A percentile compares a stretch with the other conserved stretches of the same genome.
These are phyloP conservation scores for Pipistrellus pygmaeus DNA, from an alignment of 2,797 vertebrate genomes.

Conservation along the genomic window DNA sequence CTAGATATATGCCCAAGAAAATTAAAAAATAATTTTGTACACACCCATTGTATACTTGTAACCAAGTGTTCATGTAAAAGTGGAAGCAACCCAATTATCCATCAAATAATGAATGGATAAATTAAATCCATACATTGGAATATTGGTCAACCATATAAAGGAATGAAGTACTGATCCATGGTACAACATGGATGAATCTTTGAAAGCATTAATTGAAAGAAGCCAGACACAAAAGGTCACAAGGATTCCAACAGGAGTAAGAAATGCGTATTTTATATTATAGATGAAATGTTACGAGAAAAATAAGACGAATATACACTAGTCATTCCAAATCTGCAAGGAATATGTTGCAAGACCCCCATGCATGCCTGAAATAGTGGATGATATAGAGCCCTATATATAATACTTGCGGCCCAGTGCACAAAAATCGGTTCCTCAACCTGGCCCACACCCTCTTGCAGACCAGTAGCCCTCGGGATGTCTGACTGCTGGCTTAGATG, in stretches of 20 bases:
- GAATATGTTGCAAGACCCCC: not conserved
- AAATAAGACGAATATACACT: not conserved
- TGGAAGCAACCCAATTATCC: not conserved
- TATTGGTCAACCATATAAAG: not conserved
- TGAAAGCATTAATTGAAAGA: slow-evolving; percentile 5
- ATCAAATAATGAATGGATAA: slow-evolving; percentile 9
- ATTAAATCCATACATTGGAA: not conserved
- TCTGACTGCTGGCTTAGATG: no score
- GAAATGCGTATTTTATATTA: not conserved
- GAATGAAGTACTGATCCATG: not conserved
- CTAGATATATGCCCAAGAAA: not conserved
- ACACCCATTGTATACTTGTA: not conserved
- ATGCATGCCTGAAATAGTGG: not conserved
- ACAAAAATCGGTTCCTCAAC: no score
- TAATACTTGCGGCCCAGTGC: not conserved
- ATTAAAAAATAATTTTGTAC: not conserved
- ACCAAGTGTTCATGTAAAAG: not conserved
- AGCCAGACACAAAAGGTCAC: not conserved
- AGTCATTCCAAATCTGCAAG: not conserved
- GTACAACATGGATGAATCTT: not conserved
- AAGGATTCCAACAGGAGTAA: not conserved
- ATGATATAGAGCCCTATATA: not conserved
- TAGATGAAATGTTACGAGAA: not conserved
- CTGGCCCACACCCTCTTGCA: no score
- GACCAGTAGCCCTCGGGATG: no score